Evolutionary conservation across 1,140 invertebrate genomes (phyloP), one percentile per base, ranked within the genome.

Genomic region (Neomicropteryx cornuta): DNA sequence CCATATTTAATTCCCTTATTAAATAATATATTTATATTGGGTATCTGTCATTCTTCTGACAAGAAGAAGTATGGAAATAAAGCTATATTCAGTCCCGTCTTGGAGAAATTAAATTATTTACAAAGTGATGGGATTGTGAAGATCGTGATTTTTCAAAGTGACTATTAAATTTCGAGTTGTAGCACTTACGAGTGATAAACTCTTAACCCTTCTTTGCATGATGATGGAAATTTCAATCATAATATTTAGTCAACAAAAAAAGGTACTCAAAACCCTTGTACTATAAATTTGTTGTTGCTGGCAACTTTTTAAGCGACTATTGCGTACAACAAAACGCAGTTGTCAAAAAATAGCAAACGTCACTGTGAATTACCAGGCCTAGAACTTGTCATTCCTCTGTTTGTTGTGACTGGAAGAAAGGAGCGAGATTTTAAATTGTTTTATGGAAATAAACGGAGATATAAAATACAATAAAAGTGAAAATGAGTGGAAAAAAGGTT

Each of bases 261-360:
- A 34, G 42, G 43, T 48, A 48, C 46, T 39, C 39, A 49, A 47
- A 47, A 43, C 48, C 43, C 36, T 40, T 45, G 43, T 46, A 46
- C 43, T 49, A 41, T 47, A 49, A 49, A 49, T 47, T 49, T 47
- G 35, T 51, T 51, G 49, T 42, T 43, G 47, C 47, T 49, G 42
- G 49, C 38, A 51, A 48, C 41, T 27, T 49, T 51, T 42, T 45
- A 47, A 44, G 41, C 33, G 33, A 47, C 45, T 46, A 46, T 49
- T 46, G 47, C 42, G 43, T 47, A 47, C 42, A 51, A 52, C 42
- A 44, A 49, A 50, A 50, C 30, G 38, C 45, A 44, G 42, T 44
- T 47, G 42, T 47, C 42, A 46, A 47, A 49, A 47, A 51, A 48
- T 42, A 45, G 41, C 42, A 43, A 50, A 48, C 40, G 42, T 50